These are phyloP conservation scores for Scartelaos histophorus DNA, from an alignment of 2,113 vertebrate genomes.

Conservation along the genomic window DNA sequence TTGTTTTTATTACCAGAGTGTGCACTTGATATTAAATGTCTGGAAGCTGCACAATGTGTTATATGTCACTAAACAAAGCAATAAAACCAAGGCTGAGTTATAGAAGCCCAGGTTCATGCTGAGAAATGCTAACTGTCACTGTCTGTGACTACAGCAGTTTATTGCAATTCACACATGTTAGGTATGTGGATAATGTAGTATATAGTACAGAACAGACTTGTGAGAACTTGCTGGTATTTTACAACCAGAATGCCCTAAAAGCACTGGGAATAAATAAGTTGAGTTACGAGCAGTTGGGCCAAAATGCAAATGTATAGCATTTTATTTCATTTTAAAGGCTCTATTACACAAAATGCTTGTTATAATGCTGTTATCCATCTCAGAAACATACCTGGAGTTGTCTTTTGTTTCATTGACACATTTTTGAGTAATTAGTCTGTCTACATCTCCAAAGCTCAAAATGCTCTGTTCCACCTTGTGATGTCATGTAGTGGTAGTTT, in stretches of 20 bases:
- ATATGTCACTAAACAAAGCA: conserved; percentile 7
- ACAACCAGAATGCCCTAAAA: not conserved
- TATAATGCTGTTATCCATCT: too few relatives aligned
- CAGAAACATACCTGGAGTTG: too few relatives aligned
- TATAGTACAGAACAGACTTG: not conserved
- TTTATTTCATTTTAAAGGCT: too few relatives aligned
- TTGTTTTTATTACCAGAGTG: not conserved
- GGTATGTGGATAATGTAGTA: not conserved
- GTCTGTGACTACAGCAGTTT: not conserved
- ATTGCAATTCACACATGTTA: not conserved
- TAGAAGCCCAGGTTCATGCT: not conserved
- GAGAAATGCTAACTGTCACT: not conserved
- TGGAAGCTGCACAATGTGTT: not conserved
- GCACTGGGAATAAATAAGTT: too few relatives aligned
- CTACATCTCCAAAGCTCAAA: too few relatives aligned
- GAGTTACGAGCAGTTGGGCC: not conserved
- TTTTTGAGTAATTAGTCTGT: too few relatives aligned
- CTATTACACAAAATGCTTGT: too few relatives aligned
- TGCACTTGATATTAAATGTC: not conserved
- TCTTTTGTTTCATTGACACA: too few relatives aligned
- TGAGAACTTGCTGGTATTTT: not conserved
- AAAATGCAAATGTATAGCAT: too few relatives aligned
- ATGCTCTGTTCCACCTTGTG: too few relatives aligned
- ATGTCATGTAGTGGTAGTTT: too few relatives aligned
- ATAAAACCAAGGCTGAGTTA: not conserved